Evolutionary conservation across 2,797 vertebrate species (phyloP).

Genomic region (Heteromormyrus szaboi): DNA sequence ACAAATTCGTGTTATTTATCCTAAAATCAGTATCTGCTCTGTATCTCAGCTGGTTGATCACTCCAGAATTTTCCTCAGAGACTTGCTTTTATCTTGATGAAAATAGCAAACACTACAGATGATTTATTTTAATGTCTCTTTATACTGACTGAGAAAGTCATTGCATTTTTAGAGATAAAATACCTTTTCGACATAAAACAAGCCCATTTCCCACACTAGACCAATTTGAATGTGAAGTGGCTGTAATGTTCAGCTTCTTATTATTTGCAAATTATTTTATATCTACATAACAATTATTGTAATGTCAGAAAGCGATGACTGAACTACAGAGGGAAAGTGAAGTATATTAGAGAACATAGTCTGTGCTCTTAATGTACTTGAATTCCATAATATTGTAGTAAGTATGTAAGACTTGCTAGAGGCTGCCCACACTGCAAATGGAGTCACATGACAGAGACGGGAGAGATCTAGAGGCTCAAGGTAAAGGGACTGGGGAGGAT

Average conservation of each 20-base stretch:
- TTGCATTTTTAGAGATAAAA: not conserved
- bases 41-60: not conserved
- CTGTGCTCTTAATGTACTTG: not conserved
- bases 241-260: not conserved
- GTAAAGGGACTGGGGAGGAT: not conserved
- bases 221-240: not conserved
- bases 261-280: conserved; percentile 8
- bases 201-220: not conserved
- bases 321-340: not conserved
- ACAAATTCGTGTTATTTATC: not conserved
- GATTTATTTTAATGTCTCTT: conserved; percentile 13
- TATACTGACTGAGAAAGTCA: not conserved
- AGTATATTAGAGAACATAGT: not conserved
- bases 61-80: not conserved
- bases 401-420: not conserved
- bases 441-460: not conserved
- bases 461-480: not conserved
- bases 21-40: not conserved
- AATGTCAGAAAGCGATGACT: not conserved
- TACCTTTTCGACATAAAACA: not conserved
- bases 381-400: not conserved
- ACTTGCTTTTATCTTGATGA: not conserved
- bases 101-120: not conserved
- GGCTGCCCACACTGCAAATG: not conserved
- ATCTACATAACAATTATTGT: not conserved